Conservation (phyloP, 2,888 invertebrate species). For the Acronicta aceris region DNA sequence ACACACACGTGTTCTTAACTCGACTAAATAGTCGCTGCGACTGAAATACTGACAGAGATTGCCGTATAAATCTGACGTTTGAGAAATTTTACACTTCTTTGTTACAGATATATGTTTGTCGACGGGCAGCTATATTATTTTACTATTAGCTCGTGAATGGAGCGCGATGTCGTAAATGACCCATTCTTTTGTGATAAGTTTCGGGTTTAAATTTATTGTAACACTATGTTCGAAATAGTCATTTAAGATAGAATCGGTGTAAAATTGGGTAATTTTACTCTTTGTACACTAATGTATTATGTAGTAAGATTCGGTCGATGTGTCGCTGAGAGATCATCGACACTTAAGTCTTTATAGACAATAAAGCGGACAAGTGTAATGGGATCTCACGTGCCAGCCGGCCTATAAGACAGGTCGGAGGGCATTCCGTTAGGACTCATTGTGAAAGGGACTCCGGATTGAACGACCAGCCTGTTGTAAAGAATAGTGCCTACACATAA, state of each 20-base stretch:
- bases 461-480: conserved; percentile 48
- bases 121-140: conserved; percentile 77
- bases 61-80: conserved; percentile 83
- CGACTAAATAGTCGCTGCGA: conserved; percentile 66
- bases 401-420: conserved; percentile 72
- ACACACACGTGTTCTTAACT: conserved; percentile 82
- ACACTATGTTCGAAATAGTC: conserved; percentile 66
- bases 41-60: conserved; percentile 78
- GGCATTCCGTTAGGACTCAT: conserved; percentile 67
- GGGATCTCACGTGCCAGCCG: conserved; percentile 72
- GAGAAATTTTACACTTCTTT: conserved; percentile 86
- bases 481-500: conserved; percentile 48
- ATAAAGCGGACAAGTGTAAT: conserved; percentile 82
- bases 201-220: conserved; percentile 75
- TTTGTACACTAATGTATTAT: conserved; percentile 60
- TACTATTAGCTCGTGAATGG: conserved; percentile 77
- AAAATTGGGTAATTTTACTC: conserved; percentile 64
- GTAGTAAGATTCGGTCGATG: conserved; percentile 64
- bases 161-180: conserved; percentile 79
- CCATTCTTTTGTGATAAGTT: conserved; percentile 73
- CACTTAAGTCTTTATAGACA: conserved; percentile 83
- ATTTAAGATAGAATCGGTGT: conserved; percentile 64
- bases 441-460: conserved; percentile 46
- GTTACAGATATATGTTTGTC: conserved; percentile 81
- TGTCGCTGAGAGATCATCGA: conserved; percentile 71